Evolutionary conservation across 2,888 invertebrate genomes (phyloP), one percentile per base, ranked within the genome.

Genomic region (Pandemis cinnamomeana): DNA sequence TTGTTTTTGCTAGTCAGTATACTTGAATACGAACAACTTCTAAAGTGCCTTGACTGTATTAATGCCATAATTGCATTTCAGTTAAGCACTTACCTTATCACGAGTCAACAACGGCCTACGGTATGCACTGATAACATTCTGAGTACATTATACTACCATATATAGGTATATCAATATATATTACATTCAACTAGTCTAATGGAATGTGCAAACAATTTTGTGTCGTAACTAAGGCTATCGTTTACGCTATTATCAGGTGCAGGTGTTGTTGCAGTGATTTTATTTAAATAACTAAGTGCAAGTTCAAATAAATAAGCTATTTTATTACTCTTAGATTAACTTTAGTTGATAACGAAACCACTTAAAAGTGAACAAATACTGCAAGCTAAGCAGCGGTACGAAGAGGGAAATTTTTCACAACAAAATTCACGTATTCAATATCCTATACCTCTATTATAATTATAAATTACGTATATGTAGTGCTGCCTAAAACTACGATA

Each of bases 61-160:
- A 0, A 67, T 6, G 63, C 36, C 48, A 46, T 68, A 48, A 63
- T 51, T 69, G 69, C 69, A 64, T 36, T 69, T 20, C 6, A 8
- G 36, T 66, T 51, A 51, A 51, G 44, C 46, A 62, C 53, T 44
- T 44, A 0, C 51, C 69, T 73, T 67, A 62, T 60, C 67, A 61
- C 61, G 27, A 62, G 67, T 72, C 67, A 72, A 72, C 67, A 72
- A 67, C 60, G 66, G 60, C 67, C 72, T 73, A 60, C 69, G 42
- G 55, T 70, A 60, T 73, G 58, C 63, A 41, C 64, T 66, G 69
- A 73, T 73, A 69, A 73, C 11, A 67, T 13, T 36, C 42, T 13
- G 62, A 36, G 55, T 44, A 55, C 8, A 15, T 36, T 70, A 20
- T 66, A 48, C 36, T 53, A 42, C 27, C 46, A 53, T 63, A 64